phyloP scores from a whole-genome alignment of 2,888 invertebrate genomes.

The Chamaedrilus cognettii region DNA sequence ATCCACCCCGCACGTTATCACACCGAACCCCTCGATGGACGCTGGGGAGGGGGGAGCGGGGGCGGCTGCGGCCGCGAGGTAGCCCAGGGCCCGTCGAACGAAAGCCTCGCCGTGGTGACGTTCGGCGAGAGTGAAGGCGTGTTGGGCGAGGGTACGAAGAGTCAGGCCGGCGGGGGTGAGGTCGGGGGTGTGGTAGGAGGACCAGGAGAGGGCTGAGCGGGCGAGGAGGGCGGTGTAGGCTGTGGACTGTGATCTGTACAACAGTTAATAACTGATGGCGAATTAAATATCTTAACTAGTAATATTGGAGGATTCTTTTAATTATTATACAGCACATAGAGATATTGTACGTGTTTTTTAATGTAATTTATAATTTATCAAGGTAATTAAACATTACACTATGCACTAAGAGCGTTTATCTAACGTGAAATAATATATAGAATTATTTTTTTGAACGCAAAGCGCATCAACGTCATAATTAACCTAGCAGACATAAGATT shows the following conservation, averaged over 20 bases:
- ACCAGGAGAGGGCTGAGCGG: conserved; percentile 47
- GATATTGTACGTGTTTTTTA: too few relatives aligned
- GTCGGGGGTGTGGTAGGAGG: conserved; percentile 41
- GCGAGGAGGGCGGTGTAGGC: conserved; percentile 43
- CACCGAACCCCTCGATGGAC: neutral
- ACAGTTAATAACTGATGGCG: neutral
- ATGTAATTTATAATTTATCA: too few relatives aligned
- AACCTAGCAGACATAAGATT: too few relatives aligned
- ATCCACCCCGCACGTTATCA: neutral
- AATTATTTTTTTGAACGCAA: too few relatives aligned
- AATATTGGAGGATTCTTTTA: too few relatives aligned
- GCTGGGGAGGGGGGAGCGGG: neutral
- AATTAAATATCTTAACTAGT: neutral
- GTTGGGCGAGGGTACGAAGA: conserved; percentile 44
- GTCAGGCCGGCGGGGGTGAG: conserved; percentile 43
- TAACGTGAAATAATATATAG: too few relatives aligned
- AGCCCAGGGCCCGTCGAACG: conserved; percentile 66
- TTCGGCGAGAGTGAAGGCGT: conserved; percentile 51
- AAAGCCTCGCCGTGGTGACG: conserved; percentile 50
- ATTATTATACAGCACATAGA: too few relatives aligned
- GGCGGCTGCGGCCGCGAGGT: conserved; percentile 65
- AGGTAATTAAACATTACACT: too few relatives aligned
- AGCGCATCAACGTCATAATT: too few relatives aligned
- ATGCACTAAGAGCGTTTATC: neutral
- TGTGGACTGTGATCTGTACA: neutral